Evolutionary conservation across 2,888 invertebrate genomes (phyloP).

Genomic region (Cheilosia scutellata): DNA sequence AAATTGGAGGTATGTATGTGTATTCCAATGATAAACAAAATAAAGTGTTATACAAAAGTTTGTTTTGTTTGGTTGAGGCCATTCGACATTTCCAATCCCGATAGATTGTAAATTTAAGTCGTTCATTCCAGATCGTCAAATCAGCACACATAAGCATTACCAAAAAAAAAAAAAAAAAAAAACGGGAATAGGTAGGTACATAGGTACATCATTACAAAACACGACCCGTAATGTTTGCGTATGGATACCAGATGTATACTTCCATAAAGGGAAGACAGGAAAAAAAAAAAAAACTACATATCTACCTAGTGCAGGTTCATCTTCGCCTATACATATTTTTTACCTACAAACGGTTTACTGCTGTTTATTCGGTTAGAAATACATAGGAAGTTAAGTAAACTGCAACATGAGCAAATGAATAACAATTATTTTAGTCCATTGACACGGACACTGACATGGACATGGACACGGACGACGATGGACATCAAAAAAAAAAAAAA

Average conservation of each 20-base stretch:
- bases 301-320: slow-evolving; percentile 1
- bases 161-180: neutral
- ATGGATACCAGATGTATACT: slow-evolving; percentile 48
- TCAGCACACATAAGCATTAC: neutral
- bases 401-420: slow-evolving; percentile 25
- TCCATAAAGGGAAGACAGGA: neutral
- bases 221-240: slow-evolving; percentile 12
- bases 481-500: neutral
- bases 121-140: too few species aligned
- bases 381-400: slow-evolving; percentile 14
- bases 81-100: neutral
- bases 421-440: slow-evolving; percentile 42
- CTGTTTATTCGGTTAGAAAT: slow-evolving; percentile 12
- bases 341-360: slow-evolving; percentile 3
- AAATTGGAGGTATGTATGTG: neutral
- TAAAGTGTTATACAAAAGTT: neutral
- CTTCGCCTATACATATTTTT: neutral
- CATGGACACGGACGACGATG: too few species aligned
- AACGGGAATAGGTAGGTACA: neutral
- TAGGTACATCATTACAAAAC: slow-evolving; percentile 3
- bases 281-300: neutral
- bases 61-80: neutral
- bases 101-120: too few species aligned
- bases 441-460: too few species aligned
- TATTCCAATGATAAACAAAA: slow-evolving; percentile 3